Conservation (phyloP, 2,888 invertebrate species). For the Octodonta nipae region DNA sequence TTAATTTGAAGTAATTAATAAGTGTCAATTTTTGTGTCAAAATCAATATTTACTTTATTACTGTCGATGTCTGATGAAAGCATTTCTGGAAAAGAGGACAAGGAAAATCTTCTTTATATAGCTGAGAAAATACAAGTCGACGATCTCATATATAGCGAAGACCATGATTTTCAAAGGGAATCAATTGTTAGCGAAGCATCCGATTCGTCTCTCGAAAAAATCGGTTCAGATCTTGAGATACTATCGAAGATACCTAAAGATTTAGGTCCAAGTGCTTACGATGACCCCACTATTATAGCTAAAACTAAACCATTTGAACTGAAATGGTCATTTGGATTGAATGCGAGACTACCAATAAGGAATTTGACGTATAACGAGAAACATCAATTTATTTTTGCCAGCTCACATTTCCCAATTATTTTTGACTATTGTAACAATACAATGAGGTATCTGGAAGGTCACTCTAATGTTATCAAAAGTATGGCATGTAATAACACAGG, state of each 20-base stretch:
- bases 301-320: constrained; percentile 30
- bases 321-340: constrained; percentile 52
- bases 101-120: constrained; percentile 18
- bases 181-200: constrained; percentile 9
- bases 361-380: constrained; percentile 41
- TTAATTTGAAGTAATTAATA: too few species aligned
- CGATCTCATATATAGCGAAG: constrained; percentile 14
- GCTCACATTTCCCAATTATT: constrained; percentile 48
- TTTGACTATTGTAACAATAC: constrained; percentile 48
- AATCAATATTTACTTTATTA: too few species aligned
- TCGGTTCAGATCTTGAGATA: constrained; percentile 5
- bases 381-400: constrained; percentile 46
- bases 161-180: constrained; percentile 9
- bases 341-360: constrained; percentile 42
- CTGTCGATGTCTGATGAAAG: constrained; percentile 22
- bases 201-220: background rate
- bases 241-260: constrained; percentile 2
- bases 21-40: too few species aligned
- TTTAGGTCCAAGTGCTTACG: constrained; percentile 12
- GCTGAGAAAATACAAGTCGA: constrained; percentile 17
- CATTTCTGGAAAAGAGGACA: constrained; percentile 18
- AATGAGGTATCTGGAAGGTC: constrained; percentile 52
- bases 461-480: constrained; percentile 42
- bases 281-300: constrained; percentile 13
- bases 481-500: constrained; percentile 40